Evolutionary conservation across 2,113 vertebrate species (phyloP).

Genomic region (Upupa epops): DNA sequence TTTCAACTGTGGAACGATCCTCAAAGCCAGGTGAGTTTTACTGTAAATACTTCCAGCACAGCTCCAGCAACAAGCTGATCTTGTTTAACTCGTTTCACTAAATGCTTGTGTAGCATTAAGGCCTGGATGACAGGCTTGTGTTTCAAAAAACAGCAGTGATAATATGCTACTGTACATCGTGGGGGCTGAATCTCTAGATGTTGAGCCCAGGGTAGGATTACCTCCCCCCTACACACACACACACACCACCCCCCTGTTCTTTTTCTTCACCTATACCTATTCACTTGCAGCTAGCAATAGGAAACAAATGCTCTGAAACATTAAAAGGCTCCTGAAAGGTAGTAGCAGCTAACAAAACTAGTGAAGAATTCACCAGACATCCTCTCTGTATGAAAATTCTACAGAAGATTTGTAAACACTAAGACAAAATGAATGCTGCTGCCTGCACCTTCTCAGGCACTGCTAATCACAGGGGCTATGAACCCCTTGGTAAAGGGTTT

Average conservation of each 20-base stretch:
- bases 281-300: background rate
- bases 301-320: background rate
- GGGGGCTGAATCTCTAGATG: background rate
- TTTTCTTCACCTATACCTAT: background rate
- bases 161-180: background rate
- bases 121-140: background rate
- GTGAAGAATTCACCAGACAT: too few relatives aligned
- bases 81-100: conserved; percentile 33
- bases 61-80: conserved; percentile 27
- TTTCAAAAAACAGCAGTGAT: background rate
- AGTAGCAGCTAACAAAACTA: background rate
- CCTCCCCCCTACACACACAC: too few relatives aligned
- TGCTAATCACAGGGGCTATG: background rate
- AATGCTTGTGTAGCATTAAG: conserved; percentile 16
- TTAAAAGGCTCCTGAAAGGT: background rate
- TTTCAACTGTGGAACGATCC: conserved; percentile 42
- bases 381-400: too few relatives aligned
- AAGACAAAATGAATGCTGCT: background rate
- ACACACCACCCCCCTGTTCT: background rate
- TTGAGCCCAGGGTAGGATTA: background rate
- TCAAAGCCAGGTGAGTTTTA: conserved; percentile 54
- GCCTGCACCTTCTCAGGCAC: background rate
- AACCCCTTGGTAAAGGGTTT: background rate
- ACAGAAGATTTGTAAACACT: background rate
- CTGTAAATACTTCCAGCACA: background rate